A percentile compares a stretch with the other conserved stretches of the same genome.
These are phyloP conservation scores for Illadopsis cleaveri DNA, from an alignment of 2,113 vertebrate species.

Conservation along the genomic window DNA sequence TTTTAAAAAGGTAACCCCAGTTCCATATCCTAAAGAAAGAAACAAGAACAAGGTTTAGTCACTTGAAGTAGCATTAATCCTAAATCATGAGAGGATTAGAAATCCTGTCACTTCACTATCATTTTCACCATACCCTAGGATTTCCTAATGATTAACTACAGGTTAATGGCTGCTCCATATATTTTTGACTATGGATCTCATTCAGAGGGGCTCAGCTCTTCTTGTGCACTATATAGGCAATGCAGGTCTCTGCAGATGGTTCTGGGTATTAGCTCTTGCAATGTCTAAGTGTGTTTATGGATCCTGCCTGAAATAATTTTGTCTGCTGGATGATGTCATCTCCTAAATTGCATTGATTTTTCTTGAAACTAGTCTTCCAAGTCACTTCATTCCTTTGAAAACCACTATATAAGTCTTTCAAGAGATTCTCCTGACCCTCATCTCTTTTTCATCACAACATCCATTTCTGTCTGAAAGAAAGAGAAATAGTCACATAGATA, in stretches of 20 bases:
- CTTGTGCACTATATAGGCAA: background rate
- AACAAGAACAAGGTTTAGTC: background rate
- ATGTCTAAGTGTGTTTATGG: background rate
- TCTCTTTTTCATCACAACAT: background rate
- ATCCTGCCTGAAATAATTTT: background rate
- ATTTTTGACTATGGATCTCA: background rate
- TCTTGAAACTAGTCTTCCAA: background rate
- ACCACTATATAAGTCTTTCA: background rate
- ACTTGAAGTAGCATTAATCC: background rate
- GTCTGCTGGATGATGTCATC: background rate
- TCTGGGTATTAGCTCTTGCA: background rate
- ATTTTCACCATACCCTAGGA: background rate
- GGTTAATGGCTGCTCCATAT: background rate
- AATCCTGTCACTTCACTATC: background rate
- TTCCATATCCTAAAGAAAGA: background rate
- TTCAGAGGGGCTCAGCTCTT: background rate
- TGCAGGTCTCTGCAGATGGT: background rate
- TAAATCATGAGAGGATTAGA: background rate
- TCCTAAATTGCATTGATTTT: background rate
- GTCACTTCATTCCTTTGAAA: background rate
- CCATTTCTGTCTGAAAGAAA: background rate
- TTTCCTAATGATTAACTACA: background rate
- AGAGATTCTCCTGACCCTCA: background rate
- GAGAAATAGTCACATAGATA: background rate
- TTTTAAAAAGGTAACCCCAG: background rate